Evolutionary conservation across 2,888 invertebrate genomes (phyloP), one percentile per base, ranked within the genome.

Genomic region (Serripes groenlandicus): DNA sequence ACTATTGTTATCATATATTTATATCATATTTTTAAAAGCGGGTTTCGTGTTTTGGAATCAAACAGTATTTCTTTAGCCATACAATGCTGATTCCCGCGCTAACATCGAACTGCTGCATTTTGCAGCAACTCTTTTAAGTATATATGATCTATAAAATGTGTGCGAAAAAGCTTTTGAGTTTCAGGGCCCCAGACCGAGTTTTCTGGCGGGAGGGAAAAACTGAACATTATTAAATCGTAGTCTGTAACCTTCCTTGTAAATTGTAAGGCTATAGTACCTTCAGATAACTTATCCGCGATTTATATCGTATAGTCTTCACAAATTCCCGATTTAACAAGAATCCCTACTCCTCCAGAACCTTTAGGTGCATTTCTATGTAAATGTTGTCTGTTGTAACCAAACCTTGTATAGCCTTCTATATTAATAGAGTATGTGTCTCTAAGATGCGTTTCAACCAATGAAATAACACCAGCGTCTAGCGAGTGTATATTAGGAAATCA

Each of bases 261-360:
- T 26, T 74, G 23, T 18, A 78, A 18, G n/a, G 32, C 78, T 32
- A 82, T 18, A 2, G 78, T 78, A 18, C 78, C 77, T n/a, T 82
- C 82, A n/a, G 42, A 64, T 0, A 71, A 54, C 58, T 68, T 64
- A 58, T 81, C 70, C 21, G 77, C 23, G 4, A 81, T 26, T 2
- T 52, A 18, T 9, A 71, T 58, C 23, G 78, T 26, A 74, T 54
- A 74, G 0, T 64, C 18, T 3, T 34, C 66, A 30, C 7, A 28
- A 2, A 82, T 56, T 26, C 34, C 32, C 18, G 7, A 0, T 66
- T 82, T 71, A 18, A 75, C 71, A 3, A 82, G 52, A 18, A 82
- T 32, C 1, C 82, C 82, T 4, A 78, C 82, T 15, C 82, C 82
- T 11, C 82, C 82, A 37, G 78, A 78, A 0, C 60, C 35, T 71